Evolutionary conservation across 2,113 vertebrate genomes (phyloP).

Genomic region (Boleophthalmus pectinirostris): DNA sequence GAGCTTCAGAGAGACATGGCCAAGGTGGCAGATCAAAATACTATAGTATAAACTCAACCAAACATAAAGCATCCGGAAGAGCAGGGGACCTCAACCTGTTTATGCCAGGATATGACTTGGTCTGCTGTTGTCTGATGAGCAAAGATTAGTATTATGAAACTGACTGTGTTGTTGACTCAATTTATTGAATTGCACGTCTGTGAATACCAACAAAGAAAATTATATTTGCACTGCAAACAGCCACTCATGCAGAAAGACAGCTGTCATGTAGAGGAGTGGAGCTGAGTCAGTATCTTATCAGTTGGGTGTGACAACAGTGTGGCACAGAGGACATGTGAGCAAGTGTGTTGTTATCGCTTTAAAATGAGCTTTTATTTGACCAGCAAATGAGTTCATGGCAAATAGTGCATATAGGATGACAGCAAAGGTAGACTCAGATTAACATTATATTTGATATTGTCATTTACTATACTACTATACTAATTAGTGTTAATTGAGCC

Average conservation of each 20-base stretch:
- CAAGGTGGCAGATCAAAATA: too few species aligned
- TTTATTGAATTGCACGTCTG: conserved; percentile 50
- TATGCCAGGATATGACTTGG: conserved; percentile 11
- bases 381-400: not conserved
- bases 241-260: not conserved
- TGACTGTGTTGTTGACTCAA: conserved; percentile 58
- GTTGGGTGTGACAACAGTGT: conserved; percentile 13
- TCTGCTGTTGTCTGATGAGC: conserved; percentile 38
- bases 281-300: conserved; percentile 26
- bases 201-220: conserved; percentile 53
- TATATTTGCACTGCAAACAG: conserved; percentile 53
- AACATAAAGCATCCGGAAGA: too few species aligned
- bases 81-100: not conserved
- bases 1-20: too few species aligned
- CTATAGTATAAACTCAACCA: too few species aligned
- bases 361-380: not conserved
- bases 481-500: too few species aligned
- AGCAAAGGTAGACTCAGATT: not conserved
- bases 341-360: not conserved
- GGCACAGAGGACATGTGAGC: conserved; percentile 14
- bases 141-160: conserved; percentile 62
- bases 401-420: conserved; percentile 2
- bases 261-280: conserved; percentile 8
- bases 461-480: too few species aligned
- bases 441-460: not conserved